phyloP scores from a whole-genome alignment of 2,113 vertebrate genomes.

The Mormoops blainvillei region DNA sequence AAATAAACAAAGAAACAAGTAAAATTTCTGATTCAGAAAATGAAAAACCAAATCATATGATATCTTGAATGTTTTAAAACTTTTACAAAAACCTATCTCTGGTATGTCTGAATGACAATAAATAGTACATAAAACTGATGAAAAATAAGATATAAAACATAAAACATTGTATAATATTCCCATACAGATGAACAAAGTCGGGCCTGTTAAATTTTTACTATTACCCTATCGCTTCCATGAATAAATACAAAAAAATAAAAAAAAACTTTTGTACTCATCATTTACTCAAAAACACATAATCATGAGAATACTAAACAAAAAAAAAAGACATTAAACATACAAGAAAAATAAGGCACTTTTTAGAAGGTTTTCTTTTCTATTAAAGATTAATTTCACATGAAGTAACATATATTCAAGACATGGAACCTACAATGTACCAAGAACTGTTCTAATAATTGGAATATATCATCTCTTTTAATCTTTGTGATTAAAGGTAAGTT shows the following conservation, averaged over 20 bases:
- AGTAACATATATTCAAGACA: background rate
- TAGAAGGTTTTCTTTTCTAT: background rate
- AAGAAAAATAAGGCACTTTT: background rate
- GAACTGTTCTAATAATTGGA: background rate
- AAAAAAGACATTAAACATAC: background rate
- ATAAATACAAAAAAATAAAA: background rate
- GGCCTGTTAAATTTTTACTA: background rate
- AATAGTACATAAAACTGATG: background rate
- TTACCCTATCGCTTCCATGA: background rate
- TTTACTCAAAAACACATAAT: background rate
- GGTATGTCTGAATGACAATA: background rate
- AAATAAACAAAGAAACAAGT: background rate
- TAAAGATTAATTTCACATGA: background rate
- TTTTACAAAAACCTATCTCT: background rate
- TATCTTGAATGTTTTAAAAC: background rate
- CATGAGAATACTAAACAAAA: background rate
- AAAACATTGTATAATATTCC: background rate
- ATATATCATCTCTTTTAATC: background rate
- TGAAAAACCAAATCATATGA: background rate
- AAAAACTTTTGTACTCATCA: background rate
- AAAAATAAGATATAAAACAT: background rate
- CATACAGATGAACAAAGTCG: background rate
- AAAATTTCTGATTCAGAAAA: background rate
- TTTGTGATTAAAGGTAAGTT: background rate
- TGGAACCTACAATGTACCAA: background rate